Evolutionary conservation across 2,888 invertebrate species (phyloP).

Genomic region (Patella pellucida): DNA sequence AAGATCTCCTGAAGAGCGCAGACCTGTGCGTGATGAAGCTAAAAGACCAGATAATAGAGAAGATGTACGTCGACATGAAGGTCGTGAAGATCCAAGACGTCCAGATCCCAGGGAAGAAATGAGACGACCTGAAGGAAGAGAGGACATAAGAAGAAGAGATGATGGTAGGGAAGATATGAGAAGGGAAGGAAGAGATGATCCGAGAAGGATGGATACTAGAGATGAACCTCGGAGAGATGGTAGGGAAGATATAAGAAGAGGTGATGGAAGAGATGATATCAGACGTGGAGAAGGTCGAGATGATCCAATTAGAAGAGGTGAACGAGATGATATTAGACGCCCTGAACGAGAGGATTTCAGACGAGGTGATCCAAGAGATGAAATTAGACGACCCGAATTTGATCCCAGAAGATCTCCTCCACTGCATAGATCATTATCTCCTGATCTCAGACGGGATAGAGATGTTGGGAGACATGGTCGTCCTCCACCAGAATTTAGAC

Average conservation of each 20-base stretch:
- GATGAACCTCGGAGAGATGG: constrained; percentile 25
- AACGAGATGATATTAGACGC: constrained; percentile 19
- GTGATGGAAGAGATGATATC: constrained; percentile 5
- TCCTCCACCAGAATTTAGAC: background rate
- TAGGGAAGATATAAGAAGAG: constrained; percentile 26
- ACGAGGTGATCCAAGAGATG: constrained; percentile 23
- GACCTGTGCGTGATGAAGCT: constrained; percentile 14
- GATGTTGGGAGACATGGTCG: background rate
- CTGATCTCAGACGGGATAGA: background rate
- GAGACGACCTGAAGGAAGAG: constrained; percentile 15
- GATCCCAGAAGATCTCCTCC: constrained; percentile 7
- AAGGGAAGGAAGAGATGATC: constrained; percentile 27
- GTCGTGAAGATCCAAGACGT: constrained; percentile 24
- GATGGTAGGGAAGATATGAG: constrained; percentile 10
- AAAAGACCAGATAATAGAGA: constrained; percentile 16
- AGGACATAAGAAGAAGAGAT: constrained; percentile 27
- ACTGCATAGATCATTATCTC: background rate
- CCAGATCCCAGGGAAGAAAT: constrained; percentile 16
- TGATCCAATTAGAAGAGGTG: constrained; percentile 13
- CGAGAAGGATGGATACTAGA: constrained; percentile 27
- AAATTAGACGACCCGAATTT: constrained; percentile 12
- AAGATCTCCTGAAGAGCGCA: constrained; percentile 19
- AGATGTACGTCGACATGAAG: constrained; percentile 13
- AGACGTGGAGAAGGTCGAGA: background rate
- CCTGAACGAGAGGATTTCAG: constrained; percentile 23